Evolutionary conservation across 2,113 vertebrate genomes (phyloP).

Genomic region (Dolichotis patagonum): DNA sequence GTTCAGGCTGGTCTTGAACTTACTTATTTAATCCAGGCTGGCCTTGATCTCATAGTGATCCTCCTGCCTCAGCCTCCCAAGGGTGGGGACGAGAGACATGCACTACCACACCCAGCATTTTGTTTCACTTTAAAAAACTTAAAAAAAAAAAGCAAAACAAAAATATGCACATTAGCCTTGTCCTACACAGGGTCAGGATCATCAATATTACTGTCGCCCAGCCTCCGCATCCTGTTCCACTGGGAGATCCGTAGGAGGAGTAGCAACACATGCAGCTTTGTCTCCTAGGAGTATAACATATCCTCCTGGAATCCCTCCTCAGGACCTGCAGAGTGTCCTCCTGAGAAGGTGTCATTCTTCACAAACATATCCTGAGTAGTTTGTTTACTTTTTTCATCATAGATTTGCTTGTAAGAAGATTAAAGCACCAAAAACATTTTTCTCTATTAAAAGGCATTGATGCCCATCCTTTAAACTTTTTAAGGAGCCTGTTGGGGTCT

Average conservation of each 20-base stretch:
- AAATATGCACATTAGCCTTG: background rate
- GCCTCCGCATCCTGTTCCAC: background rate
- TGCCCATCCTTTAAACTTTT: too few species aligned
- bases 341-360: background rate
- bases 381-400: background rate
- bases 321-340: background rate
- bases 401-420: background rate
- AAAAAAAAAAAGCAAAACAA: too few species aligned
- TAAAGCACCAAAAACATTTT: background rate
- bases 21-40: too few species aligned
- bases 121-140: too few species aligned
- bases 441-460: background rate
- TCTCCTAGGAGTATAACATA: background rate
- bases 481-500: background rate
- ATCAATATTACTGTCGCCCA: background rate
- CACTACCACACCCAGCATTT: background rate
- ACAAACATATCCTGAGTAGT: background rate
- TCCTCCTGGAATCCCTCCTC: background rate
- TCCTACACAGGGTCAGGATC: too few species aligned
- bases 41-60: background rate
- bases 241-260: background rate
- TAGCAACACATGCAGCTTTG: background rate
- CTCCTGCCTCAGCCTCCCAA: background rate
- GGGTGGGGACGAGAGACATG: background rate
- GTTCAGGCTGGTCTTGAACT: background rate